Evolutionary conservation across 2,888 invertebrate species (phyloP).

Genomic region (Scelioninae gen. 2): DNA sequence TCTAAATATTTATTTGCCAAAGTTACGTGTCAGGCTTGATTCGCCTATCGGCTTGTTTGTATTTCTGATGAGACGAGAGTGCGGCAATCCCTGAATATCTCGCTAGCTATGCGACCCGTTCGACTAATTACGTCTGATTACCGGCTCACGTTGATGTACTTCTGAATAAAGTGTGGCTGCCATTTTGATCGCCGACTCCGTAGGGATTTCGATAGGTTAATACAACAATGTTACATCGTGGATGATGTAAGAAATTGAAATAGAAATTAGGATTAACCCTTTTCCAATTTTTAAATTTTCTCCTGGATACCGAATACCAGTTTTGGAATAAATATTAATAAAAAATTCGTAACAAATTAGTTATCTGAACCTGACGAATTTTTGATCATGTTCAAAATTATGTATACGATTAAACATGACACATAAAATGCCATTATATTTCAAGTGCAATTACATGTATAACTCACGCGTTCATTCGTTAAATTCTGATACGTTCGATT

Average conservation of each 20-base stretch:
- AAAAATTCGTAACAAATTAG: no score
- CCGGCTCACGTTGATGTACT: slow-evolving; percentile 20
- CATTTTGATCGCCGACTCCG: slow-evolving; percentile 19
- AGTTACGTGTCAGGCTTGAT: slow-evolving; percentile 23
- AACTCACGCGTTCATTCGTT: no score
- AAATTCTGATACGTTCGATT: no score
- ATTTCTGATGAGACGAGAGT: slow-evolving; percentile 42
- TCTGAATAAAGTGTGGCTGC: slow-evolving; percentile 30
- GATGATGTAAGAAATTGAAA: no score
- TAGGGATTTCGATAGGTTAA: slow-evolving; percentile 10
- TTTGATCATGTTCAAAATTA: no score
- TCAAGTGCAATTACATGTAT: no score
- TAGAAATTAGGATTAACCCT: no score
- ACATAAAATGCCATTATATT: no score
- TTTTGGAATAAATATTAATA: no score
- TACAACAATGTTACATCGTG: slow-evolving; percentile 1
- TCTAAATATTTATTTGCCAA: slow-evolving; percentile 42
- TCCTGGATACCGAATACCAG: no score
- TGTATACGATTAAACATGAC: no score
- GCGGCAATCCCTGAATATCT: slow-evolving; percentile 34
- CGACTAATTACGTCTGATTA: slow-evolving; percentile 47
- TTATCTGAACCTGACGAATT: no score
- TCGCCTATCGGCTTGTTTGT: slow-evolving; percentile 31
- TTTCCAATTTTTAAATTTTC: slow-evolving; percentile 1
- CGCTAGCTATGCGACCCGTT: slow-evolving; percentile 22